A percentile compares a stretch with the other conserved stretches of the same genome.
Evolutionary conservation across 1,140 invertebrate species (phyloP).

Genomic region (Agrilus planipennis): DNA sequence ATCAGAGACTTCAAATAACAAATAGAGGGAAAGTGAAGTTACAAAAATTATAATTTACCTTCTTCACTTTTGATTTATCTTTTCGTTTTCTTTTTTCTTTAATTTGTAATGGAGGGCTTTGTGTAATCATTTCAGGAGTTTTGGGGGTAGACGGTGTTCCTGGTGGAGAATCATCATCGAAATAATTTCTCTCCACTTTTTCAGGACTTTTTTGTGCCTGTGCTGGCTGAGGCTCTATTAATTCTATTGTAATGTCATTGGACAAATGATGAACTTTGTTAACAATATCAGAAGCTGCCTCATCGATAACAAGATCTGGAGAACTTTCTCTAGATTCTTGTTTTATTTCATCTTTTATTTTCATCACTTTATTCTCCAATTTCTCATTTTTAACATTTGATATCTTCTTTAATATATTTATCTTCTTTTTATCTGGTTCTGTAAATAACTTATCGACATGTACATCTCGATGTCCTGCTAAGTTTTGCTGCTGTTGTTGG

Average conservation of each 20-base stretch:
- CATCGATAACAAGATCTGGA: slow-evolving; percentile 36
- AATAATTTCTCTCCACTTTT: slow-evolving; percentile 23
- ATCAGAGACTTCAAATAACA: background rate
- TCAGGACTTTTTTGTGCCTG: slow-evolving; percentile 11
- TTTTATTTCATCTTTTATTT: slow-evolving; percentile 37
- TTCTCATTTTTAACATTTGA: slow-evolving; percentile 59
- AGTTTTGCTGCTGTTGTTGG: too few species aligned
- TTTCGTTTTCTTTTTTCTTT: slow-evolving; percentile 55
- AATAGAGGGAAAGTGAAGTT: background rate
- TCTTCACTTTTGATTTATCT: slow-evolving; percentile 45
- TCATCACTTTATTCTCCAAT: slow-evolving; percentile 37
- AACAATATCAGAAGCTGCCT: slow-evolving; percentile 22
- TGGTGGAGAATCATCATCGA: slow-evolving; percentile 44
- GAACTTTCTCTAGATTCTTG: slow-evolving; percentile 36
- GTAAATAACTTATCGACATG: slow-evolving; percentile 55
- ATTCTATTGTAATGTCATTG: slow-evolving; percentile 33
- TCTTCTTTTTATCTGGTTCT: slow-evolving; percentile 69
- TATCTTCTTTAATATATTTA: slow-evolving; percentile 79
- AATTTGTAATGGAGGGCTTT: slow-evolving; percentile 37
- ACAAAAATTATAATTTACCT: slow-evolving; percentile 22
- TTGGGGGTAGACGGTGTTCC: slow-evolving; percentile 43
- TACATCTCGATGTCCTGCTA: too few species aligned
- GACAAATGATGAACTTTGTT: slow-evolving; percentile 24
- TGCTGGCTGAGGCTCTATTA: slow-evolving; percentile 19
- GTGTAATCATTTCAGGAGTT: slow-evolving; percentile 42